phyloP scores from a whole-genome alignment of 2,113 vertebrate genomes.

The Mesembrinibis cayennensis region DNA sequence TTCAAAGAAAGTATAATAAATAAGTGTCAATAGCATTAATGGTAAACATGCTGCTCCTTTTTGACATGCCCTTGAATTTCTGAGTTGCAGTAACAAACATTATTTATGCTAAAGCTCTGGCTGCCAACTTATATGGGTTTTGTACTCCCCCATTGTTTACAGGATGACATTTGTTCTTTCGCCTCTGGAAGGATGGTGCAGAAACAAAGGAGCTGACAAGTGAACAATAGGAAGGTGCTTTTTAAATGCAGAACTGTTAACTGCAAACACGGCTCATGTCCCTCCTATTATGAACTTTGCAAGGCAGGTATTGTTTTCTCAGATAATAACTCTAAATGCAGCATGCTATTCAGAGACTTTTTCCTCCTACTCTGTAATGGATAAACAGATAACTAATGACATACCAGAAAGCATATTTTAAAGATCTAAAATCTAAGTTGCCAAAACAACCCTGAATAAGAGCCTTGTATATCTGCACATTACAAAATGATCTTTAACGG shows the following conservation, averaged over 20 bases:
- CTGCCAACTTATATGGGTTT: not conserved
- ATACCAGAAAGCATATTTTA: not conserved
- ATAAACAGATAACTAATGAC: not conserved
- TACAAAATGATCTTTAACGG: not conserved
- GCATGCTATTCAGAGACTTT: not conserved
- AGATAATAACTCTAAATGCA: not conserved
- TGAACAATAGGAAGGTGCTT: not conserved
- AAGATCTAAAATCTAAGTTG: not conserved
- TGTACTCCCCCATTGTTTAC: not conserved
- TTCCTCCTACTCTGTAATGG: not conserved
- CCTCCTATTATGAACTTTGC: not conserved
- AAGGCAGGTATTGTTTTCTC: not conserved
- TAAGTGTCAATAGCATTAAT: slow-evolving; percentile 34
- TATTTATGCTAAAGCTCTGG: not conserved
- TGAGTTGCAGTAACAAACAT: not conserved
- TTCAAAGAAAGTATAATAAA: slow-evolving; percentile 42
- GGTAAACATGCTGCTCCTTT: not conserved
- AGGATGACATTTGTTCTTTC: not conserved
- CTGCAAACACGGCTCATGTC: not conserved
- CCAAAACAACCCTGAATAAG: not conserved
- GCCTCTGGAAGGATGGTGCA: not conserved
- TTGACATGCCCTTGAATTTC: slow-evolving; percentile 51
- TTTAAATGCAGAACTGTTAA: not conserved
- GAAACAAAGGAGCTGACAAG: not conserved
- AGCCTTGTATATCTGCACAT: accelerated